These are phyloP conservation scores for Lepilemur septentrionalis DNA, from an alignment of 2,797 vertebrate genomes.

Conservation along the genomic window DNA sequence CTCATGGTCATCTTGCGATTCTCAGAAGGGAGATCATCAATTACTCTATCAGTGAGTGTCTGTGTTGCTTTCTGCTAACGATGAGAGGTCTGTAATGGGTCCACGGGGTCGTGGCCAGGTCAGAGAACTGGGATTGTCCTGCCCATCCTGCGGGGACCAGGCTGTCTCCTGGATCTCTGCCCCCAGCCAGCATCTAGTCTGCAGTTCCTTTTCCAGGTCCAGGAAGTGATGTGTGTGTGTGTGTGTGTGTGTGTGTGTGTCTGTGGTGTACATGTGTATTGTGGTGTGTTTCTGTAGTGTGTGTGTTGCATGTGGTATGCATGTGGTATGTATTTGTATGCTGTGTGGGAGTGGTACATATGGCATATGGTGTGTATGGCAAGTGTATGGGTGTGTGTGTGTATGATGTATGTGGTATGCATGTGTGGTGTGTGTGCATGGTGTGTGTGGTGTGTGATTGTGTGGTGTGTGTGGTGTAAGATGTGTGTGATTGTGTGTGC, in stretches of 20 bases:
- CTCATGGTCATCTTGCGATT: background rate
- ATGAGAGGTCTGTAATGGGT: background rate
- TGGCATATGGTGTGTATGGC: background rate
- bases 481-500: background rate
- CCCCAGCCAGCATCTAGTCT: background rate
- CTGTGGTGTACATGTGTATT: background rate
- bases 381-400: background rate
- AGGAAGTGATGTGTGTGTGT: slow-evolving; percentile 5
- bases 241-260: background rate
- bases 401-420: background rate
- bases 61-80: background rate
- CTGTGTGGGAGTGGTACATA: background rate
- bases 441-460: background rate
- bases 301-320: background rate
- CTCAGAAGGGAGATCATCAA: background rate
- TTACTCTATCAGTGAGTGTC: background rate
- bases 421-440: background rate
- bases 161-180: background rate
- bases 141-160: background rate
- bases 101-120: background rate
- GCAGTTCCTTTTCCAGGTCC: slow-evolving; percentile 49
- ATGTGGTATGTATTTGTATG: background rate
- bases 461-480: too few relatives aligned
- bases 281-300: background rate
- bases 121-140: background rate